These are phyloP conservation scores for Uloborus plumipes DNA, from an alignment of 2,888 invertebrate genomes.

Conservation along the genomic window DNA sequence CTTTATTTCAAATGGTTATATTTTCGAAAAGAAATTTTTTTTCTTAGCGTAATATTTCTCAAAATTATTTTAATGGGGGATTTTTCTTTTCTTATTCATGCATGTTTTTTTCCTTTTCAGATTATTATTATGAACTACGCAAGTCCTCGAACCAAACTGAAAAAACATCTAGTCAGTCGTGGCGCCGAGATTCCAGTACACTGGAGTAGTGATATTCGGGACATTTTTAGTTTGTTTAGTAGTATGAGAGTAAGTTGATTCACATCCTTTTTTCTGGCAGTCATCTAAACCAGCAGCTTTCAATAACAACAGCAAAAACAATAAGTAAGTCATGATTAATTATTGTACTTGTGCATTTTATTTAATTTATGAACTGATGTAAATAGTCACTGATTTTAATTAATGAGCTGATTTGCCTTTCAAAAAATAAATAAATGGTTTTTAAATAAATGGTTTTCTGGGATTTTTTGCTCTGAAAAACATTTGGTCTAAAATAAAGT, in stretches of 20 bases:
- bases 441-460: too few species aligned
- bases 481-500: too few species aligned
- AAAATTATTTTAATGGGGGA: too few species aligned
- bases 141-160: constrained; percentile 50
- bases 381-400: neutral
- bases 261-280: constrained; percentile 33
- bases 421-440: too few species aligned
- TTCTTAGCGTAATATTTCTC: too few species aligned
- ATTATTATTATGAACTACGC: constrained; percentile 55
- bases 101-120: neutral
- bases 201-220: constrained; percentile 46
- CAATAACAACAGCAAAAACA: neutral
- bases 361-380: too few species aligned
- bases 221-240: constrained; percentile 41
- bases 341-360: too few species aligned
- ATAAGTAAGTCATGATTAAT: too few species aligned
- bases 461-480: too few species aligned
- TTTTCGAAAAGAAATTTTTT: too few species aligned
- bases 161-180: constrained; percentile 62
- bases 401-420: neutral
- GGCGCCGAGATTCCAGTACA: constrained; percentile 57
- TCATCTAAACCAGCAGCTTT: constrained; percentile 59
- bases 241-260: constrained; percentile 57
- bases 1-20: too few species aligned
- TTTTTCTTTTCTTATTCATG: too few species aligned